Percentiles rank a stretch among this genome's conserved stretches.
These are phyloP conservation scores for Streblospio benedicti DNA, from an alignment of 1,140 invertebrate species.

Conservation along the genomic window DNA sequence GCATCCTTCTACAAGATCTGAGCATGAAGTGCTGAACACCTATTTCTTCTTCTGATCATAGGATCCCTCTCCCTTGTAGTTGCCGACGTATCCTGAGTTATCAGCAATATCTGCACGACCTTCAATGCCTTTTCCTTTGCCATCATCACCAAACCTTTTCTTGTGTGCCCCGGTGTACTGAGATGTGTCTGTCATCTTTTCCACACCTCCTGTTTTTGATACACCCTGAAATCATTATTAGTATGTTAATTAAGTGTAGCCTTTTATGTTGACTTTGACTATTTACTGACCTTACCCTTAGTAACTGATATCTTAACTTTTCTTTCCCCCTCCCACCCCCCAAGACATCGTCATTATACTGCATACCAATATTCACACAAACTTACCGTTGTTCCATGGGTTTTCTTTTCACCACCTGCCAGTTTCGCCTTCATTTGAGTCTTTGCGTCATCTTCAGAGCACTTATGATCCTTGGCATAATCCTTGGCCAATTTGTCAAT, in stretches of 20 bases:
- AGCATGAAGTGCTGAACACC: too few relatives aligned
- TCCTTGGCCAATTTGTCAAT: slow-evolving; percentile 16
- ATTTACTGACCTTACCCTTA: too few relatives aligned
- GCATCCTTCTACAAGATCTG: too few relatives aligned
- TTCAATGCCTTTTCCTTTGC: slow-evolving; percentile 49
- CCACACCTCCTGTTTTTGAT: slow-evolving; percentile 55
- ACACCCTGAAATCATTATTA: slow-evolving; percentile 18
- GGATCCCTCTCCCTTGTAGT: slow-evolving; percentile 48
- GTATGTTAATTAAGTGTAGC: not conserved
- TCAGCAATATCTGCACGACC: slow-evolving; percentile 42
- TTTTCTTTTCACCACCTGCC: not conserved
- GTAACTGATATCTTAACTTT: too few relatives aligned
- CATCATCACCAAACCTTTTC: slow-evolving; percentile 49
- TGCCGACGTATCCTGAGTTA: slow-evolving; percentile 49
- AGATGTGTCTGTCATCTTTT: slow-evolving; percentile 62
- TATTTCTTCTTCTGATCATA: slow-evolving; percentile 37
- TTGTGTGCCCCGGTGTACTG: slow-evolving; percentile 53
- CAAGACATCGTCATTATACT: too few relatives aligned
- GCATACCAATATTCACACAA: not conserved
- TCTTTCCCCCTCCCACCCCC: not conserved
- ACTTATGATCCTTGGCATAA: slow-evolving; percentile 14
- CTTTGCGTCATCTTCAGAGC: slow-evolving; percentile 6
- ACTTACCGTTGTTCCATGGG: slow-evolving; percentile 14
- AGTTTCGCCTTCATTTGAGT: slow-evolving; percentile 11
- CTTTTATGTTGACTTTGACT: too few relatives aligned